Percentiles rank a stretch among this genome's conserved stretches.
Evolutionary conservation across 2,113 vertebrate genomes (phyloP).

Genomic region (Zeus faber): DNA sequence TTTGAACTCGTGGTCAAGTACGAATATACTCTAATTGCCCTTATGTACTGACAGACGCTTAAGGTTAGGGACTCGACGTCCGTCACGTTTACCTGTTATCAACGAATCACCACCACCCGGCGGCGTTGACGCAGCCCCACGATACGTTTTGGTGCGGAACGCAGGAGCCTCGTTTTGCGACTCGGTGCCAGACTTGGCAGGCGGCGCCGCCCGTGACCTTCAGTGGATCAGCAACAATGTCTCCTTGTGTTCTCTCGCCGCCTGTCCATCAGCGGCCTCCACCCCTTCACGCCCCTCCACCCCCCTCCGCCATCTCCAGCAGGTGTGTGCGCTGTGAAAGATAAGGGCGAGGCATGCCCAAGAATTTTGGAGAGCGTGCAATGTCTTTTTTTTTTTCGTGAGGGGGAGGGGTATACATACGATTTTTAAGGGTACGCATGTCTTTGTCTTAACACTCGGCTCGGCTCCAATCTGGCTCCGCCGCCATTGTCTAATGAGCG

Average conservation of each 20-base stretch:
- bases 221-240: constrained; percentile 77
- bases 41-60: too few relatives aligned
- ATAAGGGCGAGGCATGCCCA: constrained; percentile 25
- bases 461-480: constrained; percentile 1
- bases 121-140: too few relatives aligned
- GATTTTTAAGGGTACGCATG: constrained; percentile 5
- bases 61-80: constrained; percentile 30
- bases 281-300: constrained; percentile 26
- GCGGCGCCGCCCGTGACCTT: constrained; percentile 69
- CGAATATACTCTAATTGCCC: too few relatives aligned
- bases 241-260: constrained; percentile 75
- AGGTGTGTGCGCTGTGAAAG: constrained; percentile 67
- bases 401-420: constrained; percentile 15
- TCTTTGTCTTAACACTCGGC: constrained; percentile 5
- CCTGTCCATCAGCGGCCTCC: constrained; percentile 68
- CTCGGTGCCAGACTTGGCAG: constrained; percentile 72
- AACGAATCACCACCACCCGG: too few relatives aligned
- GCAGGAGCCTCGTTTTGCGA: constrained; percentile 64
- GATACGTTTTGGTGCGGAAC: constrained; percentile 55
- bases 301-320: constrained; percentile 44
- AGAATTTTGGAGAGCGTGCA: constrained; percentile 42
- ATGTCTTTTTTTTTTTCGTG: too few relatives aligned
- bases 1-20: too few relatives aligned
- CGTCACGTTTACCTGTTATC: too few relatives aligned
- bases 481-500: too few relatives aligned